phyloP scores from a whole-genome alignment of 1,140 invertebrate genomes.

The Calephelis nemesis region DNA sequence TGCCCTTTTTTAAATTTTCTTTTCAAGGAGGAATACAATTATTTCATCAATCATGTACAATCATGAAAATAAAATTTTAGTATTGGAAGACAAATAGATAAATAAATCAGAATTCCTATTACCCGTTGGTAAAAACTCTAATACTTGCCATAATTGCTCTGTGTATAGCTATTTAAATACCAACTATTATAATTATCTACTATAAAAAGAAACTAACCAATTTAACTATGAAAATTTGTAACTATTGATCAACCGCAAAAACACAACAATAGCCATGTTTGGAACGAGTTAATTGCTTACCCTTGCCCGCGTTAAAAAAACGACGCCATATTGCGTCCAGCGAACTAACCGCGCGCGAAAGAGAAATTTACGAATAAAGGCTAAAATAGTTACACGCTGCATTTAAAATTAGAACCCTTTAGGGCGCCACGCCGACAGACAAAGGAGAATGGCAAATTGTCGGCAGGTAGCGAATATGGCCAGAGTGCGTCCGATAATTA shows the following conservation, averaged over 20 bases:
- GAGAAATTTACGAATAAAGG: constrained; percentile 77
- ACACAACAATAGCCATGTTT: constrained; percentile 55
- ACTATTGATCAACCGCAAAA: constrained; percentile 46
- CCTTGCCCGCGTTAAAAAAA: constrained; percentile 63
- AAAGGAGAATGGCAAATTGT: constrained; percentile 76
- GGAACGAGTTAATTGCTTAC: constrained; percentile 71
- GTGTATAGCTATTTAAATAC: too few species aligned
- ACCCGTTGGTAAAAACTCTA: too few species aligned
- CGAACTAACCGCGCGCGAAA: constrained; percentile 73
- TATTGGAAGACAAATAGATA: too few species aligned
- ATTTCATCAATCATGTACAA: too few species aligned
- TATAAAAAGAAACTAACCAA: constrained; percentile 11
- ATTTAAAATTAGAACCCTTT: constrained; percentile 79
- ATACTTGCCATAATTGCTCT: too few species aligned
- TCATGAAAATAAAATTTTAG: too few species aligned
- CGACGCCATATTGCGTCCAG: constrained; percentile 74
- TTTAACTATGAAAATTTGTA: constrained; percentile 23
- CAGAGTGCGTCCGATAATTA: constrained; percentile 70
- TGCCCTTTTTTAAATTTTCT: too few species aligned
- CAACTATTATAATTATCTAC: neutral
- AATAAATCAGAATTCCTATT: too few species aligned
- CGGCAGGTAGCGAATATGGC: constrained; percentile 77
- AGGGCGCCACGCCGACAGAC: constrained; percentile 77
- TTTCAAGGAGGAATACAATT: too few species aligned
- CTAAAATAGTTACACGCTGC: constrained; percentile 74